Conservation (phyloP, 2,888 invertebrate species). For the Stenurella melanura region DNA sequence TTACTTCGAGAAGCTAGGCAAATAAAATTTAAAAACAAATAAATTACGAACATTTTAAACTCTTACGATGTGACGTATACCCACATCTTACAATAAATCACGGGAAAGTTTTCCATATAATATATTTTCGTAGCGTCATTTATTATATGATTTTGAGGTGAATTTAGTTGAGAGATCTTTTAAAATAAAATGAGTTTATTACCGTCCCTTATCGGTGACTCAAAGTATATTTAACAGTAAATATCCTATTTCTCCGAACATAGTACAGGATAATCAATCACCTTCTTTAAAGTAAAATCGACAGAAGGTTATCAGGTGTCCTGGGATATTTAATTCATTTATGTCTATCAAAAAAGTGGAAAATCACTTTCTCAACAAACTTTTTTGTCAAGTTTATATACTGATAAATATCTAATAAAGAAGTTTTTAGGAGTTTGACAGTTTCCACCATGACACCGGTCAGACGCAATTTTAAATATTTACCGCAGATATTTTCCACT, state of each 20-base stretch:
- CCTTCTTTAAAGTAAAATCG: constrained; percentile 23
- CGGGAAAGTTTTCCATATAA: too few species aligned
- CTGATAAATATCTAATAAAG: constrained; percentile 30
- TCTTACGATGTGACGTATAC: too few species aligned
- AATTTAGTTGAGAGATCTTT: too few species aligned
- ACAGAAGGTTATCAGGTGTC: constrained; percentile 35
- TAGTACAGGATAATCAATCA: constrained; percentile 23
- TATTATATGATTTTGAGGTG: too few species aligned
- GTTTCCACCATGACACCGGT: not conserved
- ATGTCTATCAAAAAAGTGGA: constrained; percentile 31
- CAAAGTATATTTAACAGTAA: not conserved
- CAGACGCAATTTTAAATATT: too few species aligned
- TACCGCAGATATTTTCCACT: too few species aligned
- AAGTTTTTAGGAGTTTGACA: constrained; percentile 11
- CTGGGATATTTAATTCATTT: constrained; percentile 38
- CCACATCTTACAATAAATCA: too few species aligned
- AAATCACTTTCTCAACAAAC: constrained; percentile 27
- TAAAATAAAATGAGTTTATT: not conserved
- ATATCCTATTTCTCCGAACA: not conserved
- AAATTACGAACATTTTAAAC: too few species aligned
- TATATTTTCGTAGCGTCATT: too few species aligned
- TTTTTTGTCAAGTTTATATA: constrained; percentile 41
- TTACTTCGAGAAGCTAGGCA: too few species aligned
- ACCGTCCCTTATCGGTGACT: not conserved
- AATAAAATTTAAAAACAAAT: too few species aligned